These are phyloP conservation scores for Eulemur mongoz DNA, from an alignment of 2,797 vertebrate species.

Conservation along the genomic window DNA sequence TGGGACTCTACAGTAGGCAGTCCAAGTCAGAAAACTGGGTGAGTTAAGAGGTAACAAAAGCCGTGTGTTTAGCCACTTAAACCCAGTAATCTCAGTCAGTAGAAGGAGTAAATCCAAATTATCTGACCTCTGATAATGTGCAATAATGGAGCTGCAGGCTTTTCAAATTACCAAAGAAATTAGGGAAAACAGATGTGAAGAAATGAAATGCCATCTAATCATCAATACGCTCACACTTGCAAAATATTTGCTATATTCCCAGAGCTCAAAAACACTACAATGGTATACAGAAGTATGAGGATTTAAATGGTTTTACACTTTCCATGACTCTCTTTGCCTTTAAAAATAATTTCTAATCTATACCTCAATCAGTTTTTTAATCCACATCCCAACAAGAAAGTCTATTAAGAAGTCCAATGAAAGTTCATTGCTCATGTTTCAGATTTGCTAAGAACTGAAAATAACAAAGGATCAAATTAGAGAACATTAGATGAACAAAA, in stretches of 20 bases:
- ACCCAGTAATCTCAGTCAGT: not conserved
- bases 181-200: not conserved
- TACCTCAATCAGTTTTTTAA: not conserved
- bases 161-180: slow-evolving; percentile 1
- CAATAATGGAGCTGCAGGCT: not conserved
- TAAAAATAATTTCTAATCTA: slow-evolving; percentile 35
- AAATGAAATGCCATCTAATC: not conserved
- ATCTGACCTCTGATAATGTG: not conserved
- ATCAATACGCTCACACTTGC: not conserved
- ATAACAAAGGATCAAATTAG: not conserved
- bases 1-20: not conserved
- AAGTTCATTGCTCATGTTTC: not conserved
- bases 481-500: not conserved
- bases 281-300: not conserved
- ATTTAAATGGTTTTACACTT: not conserved
- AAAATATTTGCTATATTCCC: not conserved
- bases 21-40: not conserved
- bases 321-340: not conserved
- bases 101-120: not conserved
- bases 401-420: slow-evolving; percentile 1
- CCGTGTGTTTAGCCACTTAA: not conserved
- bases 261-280: not conserved
- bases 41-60: not conserved
- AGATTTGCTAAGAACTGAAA: slow-evolving; percentile 24
- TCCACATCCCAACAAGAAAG: not conserved